phyloP scores from a whole-genome alignment of 2,113 vertebrate species.

The Perccottus glenii region DNA sequence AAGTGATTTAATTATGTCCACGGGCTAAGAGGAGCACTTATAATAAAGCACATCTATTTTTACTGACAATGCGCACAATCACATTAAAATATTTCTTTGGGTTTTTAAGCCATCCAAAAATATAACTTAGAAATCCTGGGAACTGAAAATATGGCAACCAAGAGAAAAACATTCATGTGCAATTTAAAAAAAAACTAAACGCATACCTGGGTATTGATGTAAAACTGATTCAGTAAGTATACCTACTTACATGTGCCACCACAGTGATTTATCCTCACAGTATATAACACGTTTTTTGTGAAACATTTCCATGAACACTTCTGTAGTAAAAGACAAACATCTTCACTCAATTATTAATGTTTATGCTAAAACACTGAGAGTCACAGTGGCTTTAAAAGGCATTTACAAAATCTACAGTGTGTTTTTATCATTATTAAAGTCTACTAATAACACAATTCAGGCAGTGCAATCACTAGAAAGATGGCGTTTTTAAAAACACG shows the following conservation, averaged over 20 bases:
- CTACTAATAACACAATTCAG: conserved; percentile 35
- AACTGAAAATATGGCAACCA: conserved; percentile 41
- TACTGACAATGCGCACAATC: neutral
- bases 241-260: conserved; percentile 2
- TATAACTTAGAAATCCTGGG: conserved; percentile 65
- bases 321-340: conserved; percentile 2
- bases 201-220: conserved; percentile 32
- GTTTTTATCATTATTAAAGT: conserved; percentile 12
- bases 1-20: too few relatives aligned
- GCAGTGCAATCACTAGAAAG: conserved; percentile 37
- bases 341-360: conserved; percentile 33
- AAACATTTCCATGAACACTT: conserved; percentile 12
- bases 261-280: conserved; percentile 4
- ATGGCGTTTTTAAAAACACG: conserved; percentile 18
- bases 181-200: conserved; percentile 20
- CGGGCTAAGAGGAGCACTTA: neutral
- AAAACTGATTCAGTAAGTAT: conserved; percentile 2
- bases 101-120: conserved; percentile 31
- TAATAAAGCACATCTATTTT: neutral
- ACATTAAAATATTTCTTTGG: conserved; percentile 47
- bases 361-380: conserved; percentile 25
- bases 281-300: conserved; percentile 18
- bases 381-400: conserved; percentile 70
- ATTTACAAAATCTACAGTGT: conserved; percentile 44
- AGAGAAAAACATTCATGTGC: conserved; percentile 34